Base-by-base conservation (phyloP, 92 coral and sea anemone species). In the Hydrozoanthus gracilis region DNA sequence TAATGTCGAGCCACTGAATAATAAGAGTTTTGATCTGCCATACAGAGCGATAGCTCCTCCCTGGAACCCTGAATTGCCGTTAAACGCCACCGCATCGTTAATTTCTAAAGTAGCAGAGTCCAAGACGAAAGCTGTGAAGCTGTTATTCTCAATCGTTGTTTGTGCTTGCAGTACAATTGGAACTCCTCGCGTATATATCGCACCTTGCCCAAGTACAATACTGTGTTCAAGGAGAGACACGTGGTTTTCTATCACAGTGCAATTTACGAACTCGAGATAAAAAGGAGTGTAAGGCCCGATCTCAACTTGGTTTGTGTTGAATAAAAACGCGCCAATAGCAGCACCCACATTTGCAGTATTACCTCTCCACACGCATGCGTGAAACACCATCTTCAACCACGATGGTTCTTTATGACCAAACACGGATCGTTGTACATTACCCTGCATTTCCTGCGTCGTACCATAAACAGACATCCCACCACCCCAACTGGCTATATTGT, bases 31-130 rank as follows among this genome's bases (percentile, higher is more conserved):
- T 39, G 98, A 93, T 71, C 92, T 94, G 47, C 98, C 98, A 68
- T 96, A 96, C 90, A 96, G 77, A 44, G 98, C 98, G 11, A 96
- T 79, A 12, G 96, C 98, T 13, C 98, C 98, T 5, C 98, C 98
- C 62, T 92, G 51, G 44, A 87, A 87, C 3, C 98, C 98, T 71
- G 58, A 86, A 54, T 96, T 96, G 15, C 79, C 78, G 20, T 46
- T 76, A 78, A 96, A 94, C 54, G 55, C 8, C 44, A 92, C 91
- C 10, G 51, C 82, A 13, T 76, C 95, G 71, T 65, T 68, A 27
- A 96, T 91, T 64, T 80, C 84, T 74, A 93, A 78, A 45, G 94
- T 91, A 10, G 96, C 89, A 13, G 95, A 88, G 71, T 96, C 98
- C 56, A 96, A 71, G 4, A 95, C 95, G 60, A 94, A 44, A 7